These are phyloP conservation scores for Melanitta fusca DNA, from an alignment of 2,797 vertebrate species.

Conservation along the genomic window DNA sequence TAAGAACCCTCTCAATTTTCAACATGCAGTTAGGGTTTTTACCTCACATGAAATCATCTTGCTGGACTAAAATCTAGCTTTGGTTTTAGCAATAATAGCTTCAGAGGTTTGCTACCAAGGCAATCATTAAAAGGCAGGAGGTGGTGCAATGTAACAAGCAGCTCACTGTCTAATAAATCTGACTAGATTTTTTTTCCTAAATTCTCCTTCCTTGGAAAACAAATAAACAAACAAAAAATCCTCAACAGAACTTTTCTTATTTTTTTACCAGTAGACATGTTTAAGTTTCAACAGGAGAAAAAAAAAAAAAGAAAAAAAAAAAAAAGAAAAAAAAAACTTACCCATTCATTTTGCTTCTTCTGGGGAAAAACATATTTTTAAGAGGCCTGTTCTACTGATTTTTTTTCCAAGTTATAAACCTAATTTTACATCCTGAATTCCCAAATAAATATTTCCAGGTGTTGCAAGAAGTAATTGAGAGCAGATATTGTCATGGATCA, in stretches of 20 bases:
- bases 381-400: background rate
- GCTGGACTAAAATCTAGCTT: background rate
- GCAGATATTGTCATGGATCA: background rate
- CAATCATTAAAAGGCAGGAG: background rate
- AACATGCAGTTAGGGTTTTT: background rate
- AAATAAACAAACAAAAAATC: background rate
- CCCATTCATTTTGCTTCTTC: background rate
- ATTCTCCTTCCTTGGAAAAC: background rate
- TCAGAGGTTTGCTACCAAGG: background rate
- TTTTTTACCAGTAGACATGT: background rate
- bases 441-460: slow-evolving; percentile 5
- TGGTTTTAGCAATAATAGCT: background rate
- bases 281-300: background rate
- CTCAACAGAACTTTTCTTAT: background rate
- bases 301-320: no score
- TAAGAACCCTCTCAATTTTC: background rate
- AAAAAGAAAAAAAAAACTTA: background rate
- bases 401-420: background rate
- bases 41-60: slow-evolving; percentile 24
- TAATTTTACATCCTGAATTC: background rate
- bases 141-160: background rate
- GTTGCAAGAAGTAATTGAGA: background rate
- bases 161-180: background rate
- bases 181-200: background rate
- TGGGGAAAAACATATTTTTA: background rate